Conservation (phyloP, 2,113 vertebrate species). For the Alexandromys fortis region DNA sequence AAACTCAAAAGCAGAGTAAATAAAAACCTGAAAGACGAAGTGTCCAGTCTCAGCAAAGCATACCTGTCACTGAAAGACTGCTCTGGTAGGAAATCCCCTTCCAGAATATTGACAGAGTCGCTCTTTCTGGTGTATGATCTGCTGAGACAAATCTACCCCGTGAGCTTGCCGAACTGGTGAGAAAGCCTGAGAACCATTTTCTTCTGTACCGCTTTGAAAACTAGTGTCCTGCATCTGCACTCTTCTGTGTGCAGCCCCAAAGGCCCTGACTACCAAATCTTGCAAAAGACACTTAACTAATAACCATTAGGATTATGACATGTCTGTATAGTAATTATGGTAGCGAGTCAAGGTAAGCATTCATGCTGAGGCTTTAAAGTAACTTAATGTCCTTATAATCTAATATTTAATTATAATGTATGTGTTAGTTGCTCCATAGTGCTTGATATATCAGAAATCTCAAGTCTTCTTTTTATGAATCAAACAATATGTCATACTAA, state of each 20-base stretch:
- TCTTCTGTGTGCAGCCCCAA: not conserved
- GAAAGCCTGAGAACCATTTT: not conserved
- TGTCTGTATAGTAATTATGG: not conserved
- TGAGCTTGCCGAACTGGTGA: not conserved
- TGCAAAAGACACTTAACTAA: not conserved
- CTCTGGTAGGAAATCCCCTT: not conserved
- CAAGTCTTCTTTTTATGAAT: slow-evolving; percentile 29
- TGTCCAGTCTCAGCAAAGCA: not conserved
- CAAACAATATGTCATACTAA: not conserved
- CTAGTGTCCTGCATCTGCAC: slow-evolving; percentile 5
- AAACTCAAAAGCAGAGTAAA: slow-evolving; percentile 45
- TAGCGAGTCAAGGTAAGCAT: not conserved
- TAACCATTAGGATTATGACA: not conserved
- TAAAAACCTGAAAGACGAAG: not conserved
- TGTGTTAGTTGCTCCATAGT: not conserved
- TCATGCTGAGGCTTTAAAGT: not conserved
- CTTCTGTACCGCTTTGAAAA: not conserved
- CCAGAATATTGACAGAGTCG: not conserved
- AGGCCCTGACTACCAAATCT: not conserved
- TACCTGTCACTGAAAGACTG: not conserved
- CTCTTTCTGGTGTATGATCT: not conserved
- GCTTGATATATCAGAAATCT: not conserved
- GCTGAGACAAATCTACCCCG: not conserved
- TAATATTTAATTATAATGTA: not conserved
- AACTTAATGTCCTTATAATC: not conserved